Base-by-base conservation (phyloP, 2,113 vertebrate genomes). In the Labeo rohita region DNA sequence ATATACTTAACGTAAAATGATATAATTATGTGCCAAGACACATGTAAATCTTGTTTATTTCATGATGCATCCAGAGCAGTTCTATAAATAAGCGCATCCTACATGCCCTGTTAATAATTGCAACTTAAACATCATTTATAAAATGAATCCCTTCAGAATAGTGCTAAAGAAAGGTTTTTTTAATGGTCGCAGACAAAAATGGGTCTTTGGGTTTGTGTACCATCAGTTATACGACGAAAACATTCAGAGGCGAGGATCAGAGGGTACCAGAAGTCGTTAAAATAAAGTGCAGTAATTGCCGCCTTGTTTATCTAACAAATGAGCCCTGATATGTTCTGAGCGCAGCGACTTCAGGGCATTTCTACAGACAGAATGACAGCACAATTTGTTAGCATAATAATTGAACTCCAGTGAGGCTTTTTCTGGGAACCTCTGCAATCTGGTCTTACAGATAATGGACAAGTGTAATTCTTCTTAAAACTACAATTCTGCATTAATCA, bases 261-360 rank as follows among this genome's bases (percentile, higher is more conserved):
- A 78, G 52, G 28, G 56, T 45, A 80, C 54, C 36, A 80, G 77
- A 78, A 59, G 76, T 78, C 52, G 6, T 78, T 78, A 78, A 78
- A 78, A 61, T 80, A 63, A 80, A 80, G 77, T 80, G 36, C 7
- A 63, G 54, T 80, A 80, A 80, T 80, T 80, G 77, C 18, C 11
- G 61, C 45, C 77, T 80, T 80, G 77, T 80, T 80, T 80, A 80
- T 80, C 54, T 80, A 61, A 63, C 77, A 61, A 80, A 80, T 80
- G 56, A 80, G 77, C 36, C 39, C 54, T 45, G 54, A 43, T 80
- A 61, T n/a, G 77, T 80, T 61, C 77, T 80, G 77, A 61, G 77
- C 11, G 11, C 18, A 45, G 36, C 3, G 54, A 61, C 77, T 45
- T 80, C 3, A 0, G 54, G 54, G 36, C 36, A 45, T 61, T 80